These are phyloP conservation scores for Pseudochaenichthys georgianus DNA, from an alignment of 2,797 vertebrate genomes.

Conservation along the genomic window DNA sequence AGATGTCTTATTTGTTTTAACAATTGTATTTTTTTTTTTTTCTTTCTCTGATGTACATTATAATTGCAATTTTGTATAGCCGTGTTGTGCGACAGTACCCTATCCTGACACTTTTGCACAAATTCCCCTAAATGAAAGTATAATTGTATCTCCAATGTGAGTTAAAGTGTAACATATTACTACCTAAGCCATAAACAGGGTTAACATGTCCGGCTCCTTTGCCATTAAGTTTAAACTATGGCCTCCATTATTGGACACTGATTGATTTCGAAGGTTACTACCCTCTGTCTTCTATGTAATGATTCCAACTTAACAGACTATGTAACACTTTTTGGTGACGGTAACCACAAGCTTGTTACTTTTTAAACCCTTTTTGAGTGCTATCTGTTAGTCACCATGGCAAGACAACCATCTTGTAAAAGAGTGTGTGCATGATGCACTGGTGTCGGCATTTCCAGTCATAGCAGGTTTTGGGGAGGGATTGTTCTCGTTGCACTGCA, in stretches of 20 bases:
- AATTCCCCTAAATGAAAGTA: not conserved
- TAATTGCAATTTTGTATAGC: not conserved
- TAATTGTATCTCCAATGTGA: not conserved
- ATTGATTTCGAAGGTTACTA: slow-evolving; percentile 21
- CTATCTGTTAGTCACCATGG: slow-evolving; percentile 20
- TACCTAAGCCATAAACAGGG: slow-evolving; percentile 1
- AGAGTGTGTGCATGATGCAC: slow-evolving; percentile 40
- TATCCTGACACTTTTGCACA: not conserved
- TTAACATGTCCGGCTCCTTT: slow-evolving; percentile 6
- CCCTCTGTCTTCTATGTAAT: slow-evolving; percentile 31
- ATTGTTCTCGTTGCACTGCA: slow-evolving; percentile 67
- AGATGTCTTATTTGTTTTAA: too few relatives aligned
- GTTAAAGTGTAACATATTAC: slow-evolving; percentile 47
- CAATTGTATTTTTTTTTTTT: not conserved
- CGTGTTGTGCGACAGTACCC: not conserved
- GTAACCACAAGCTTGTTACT: slow-evolving; percentile 10
- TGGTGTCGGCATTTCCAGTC: slow-evolving; percentile 66
- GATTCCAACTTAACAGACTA: not conserved
- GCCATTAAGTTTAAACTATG: slow-evolving; percentile 14
- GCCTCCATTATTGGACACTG: slow-evolving; percentile 20
- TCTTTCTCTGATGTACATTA: not conserved
- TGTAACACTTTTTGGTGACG: slow-evolving; percentile 1
- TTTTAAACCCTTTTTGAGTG: slow-evolving; percentile 4
- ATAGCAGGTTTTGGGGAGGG: slow-evolving; percentile 54
- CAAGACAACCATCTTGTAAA: slow-evolving; percentile 32